These are phyloP conservation scores for Calliphora vomitoria DNA, from an alignment of 2,888 invertebrate genomes.

Conservation along the genomic window DNA sequence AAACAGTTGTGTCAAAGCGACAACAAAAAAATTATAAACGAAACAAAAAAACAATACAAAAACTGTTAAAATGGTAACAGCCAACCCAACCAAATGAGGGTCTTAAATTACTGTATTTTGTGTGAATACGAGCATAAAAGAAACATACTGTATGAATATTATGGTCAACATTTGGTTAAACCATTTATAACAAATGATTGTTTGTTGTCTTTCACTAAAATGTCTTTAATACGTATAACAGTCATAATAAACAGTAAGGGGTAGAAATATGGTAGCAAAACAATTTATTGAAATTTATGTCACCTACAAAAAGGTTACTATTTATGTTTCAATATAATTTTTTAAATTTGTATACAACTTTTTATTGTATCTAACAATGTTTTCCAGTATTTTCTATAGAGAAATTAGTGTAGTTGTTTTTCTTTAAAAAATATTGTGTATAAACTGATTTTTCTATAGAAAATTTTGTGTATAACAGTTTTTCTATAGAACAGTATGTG, in stretches of 20 bases:
- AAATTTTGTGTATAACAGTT: too few relatives aligned
- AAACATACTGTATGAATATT: slow-evolving; percentile 61
- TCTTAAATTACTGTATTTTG: slow-evolving; percentile 55
- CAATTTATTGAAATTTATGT: too few relatives aligned
- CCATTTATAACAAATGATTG: slow-evolving; percentile 46
- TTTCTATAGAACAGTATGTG: too few relatives aligned
- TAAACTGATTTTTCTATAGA: too few relatives aligned
- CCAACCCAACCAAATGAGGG: slow-evolving; percentile 58
- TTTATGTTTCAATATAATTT: too few relatives aligned
- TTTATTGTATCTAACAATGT: too few relatives aligned
- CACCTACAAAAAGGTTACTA: too few relatives aligned
- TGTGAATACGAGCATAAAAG: slow-evolving; percentile 25
- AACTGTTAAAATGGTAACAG: slow-evolving; percentile 53
- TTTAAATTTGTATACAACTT: too few relatives aligned
- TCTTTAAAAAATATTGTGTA: too few relatives aligned
- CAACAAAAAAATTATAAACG: slow-evolving; percentile 13
- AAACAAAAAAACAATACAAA: neutral
- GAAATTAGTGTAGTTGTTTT: too few relatives aligned
- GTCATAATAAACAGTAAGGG: neutral
- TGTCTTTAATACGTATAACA: neutral
- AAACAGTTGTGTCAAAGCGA: slow-evolving; percentile 40
- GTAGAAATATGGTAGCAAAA: neutral
- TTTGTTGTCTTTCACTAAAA: slow-evolving; percentile 39
- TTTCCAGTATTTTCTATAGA: too few relatives aligned
- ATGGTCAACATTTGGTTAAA: slow-evolving; percentile 65